Evolutionary conservation across 2,888 invertebrate genomes (phyloP).

Genomic region (Drosophila merina): DNA sequence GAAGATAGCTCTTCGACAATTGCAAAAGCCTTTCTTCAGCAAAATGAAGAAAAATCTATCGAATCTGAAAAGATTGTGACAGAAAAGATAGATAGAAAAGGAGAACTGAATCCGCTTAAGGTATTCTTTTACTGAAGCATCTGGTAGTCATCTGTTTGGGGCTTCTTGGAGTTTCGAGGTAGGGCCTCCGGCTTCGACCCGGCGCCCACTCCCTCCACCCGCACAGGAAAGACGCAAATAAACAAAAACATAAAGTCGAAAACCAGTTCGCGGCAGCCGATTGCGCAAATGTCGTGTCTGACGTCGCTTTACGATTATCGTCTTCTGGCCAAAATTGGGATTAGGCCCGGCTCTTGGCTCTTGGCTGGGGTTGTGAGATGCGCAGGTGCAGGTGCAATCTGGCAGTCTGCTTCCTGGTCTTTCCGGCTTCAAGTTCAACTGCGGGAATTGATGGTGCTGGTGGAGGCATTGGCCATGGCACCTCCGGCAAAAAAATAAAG

Average conservation of each 20-base stretch:
- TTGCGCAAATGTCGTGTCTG: constrained; percentile 71
- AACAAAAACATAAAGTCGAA: constrained; percentile 2
- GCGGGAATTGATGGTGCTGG: constrained; percentile 60
- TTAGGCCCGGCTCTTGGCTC: not conserved
- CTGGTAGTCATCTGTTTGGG: too few species aligned
- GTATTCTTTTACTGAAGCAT: too few species aligned
- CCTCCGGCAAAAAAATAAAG: constrained; percentile 2
- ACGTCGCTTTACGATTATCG: constrained; percentile 45
- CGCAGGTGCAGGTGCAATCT: constrained; percentile 46
- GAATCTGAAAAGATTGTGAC: too few species aligned
- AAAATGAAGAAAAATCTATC: too few species aligned
- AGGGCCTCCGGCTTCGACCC: not conserved
- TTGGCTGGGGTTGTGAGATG: constrained; percentile 5
- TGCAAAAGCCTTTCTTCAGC: too few species aligned
- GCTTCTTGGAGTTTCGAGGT: too few species aligned
- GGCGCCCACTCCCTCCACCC: constrained; percentile 14
- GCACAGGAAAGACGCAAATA: not conserved
- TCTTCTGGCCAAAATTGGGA: constrained; percentile 17
- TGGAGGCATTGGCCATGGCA: constrained; percentile 60
- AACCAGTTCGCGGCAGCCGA: constrained; percentile 32
- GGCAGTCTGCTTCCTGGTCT: constrained; percentile 61
- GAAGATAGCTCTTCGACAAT: too few species aligned
- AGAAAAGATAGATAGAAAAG: too few species aligned
- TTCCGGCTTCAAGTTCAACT: constrained; percentile 65
- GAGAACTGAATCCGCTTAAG: too few species aligned